Evolutionary conservation across 2,888 invertebrate species (phyloP).

Genomic region (Tolmerus cingulatus): DNA sequence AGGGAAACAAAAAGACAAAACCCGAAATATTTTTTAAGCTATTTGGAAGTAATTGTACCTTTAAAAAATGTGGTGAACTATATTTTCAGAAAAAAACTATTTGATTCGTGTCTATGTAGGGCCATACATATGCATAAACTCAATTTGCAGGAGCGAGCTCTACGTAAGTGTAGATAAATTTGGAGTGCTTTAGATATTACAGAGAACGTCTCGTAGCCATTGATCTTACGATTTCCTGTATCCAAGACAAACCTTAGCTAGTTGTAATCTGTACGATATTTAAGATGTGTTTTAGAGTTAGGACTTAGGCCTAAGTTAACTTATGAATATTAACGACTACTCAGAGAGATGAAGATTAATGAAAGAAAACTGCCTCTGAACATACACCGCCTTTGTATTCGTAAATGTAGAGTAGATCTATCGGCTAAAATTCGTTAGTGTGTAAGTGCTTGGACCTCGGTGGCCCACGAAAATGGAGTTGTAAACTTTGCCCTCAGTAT

Average conservation of each 20-base stretch:
- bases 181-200: background rate
- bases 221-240: background rate
- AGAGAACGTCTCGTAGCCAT: background rate
- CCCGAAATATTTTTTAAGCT: background rate
- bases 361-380: background rate
- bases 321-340: background rate
- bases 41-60: background rate
- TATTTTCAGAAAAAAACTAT: background rate
- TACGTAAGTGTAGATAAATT: background rate
- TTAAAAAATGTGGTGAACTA: background rate
- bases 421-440: background rate
- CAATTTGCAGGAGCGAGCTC: background rate
- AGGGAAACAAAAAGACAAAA: background rate
- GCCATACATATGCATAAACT: background rate
- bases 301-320: background rate
- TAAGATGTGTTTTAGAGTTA: background rate
- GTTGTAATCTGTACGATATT: background rate
- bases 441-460: background rate
- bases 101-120: background rate
- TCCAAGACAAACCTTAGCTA: background rate
- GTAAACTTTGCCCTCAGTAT: conserved; percentile 10
- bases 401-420: background rate
- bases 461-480: background rate
- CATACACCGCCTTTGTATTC: background rate
- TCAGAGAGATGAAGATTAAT: background rate